Conservation (phyloP, 2,888 invertebrate species). For the Eristalis pertinax region DNA sequence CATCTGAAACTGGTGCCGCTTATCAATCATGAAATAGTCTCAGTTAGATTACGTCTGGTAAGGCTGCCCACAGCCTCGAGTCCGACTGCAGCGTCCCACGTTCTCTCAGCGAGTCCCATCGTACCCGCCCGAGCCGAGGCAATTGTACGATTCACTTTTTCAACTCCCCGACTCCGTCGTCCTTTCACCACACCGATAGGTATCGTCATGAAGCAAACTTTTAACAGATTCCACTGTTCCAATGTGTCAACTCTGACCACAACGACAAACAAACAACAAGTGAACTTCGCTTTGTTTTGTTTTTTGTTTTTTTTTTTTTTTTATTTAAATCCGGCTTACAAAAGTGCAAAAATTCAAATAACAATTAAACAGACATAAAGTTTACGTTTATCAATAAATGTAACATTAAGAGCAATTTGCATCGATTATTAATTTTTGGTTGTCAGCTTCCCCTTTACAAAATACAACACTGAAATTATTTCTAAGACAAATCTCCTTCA, state of each 20-base stretch:
- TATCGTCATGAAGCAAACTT: not conserved
- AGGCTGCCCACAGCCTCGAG: not conserved
- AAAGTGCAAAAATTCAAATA: conserved; percentile 68
- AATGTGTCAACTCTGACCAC: too few species aligned
- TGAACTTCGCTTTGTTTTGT: not conserved
- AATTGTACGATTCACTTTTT: too few species aligned
- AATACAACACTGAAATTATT: conserved; percentile 6
- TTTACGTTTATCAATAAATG: not conserved
- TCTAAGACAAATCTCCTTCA: not conserved
- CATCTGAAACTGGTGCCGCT: not conserved
- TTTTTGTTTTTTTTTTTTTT: not conserved
- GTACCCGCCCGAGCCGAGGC: not conserved
- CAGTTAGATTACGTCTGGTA: not conserved
- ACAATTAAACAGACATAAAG: conserved; percentile 32
- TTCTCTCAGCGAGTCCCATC: not conserved
- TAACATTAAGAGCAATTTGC: conserved; percentile 32
- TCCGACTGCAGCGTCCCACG: not conserved
- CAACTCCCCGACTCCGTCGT: not conserved
- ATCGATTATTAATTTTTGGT: conserved; percentile 57
- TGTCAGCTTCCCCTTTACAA: conserved; percentile 53
- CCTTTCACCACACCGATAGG: too few species aligned
- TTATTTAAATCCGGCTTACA: conserved; percentile 43
- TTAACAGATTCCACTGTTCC: not conserved
- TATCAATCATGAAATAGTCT: not conserved
- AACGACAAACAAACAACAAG: not conserved